phyloP scores from a whole-genome alignment of 2,888 invertebrate species.

The Poecilobothrus nobilitatus region DNA sequence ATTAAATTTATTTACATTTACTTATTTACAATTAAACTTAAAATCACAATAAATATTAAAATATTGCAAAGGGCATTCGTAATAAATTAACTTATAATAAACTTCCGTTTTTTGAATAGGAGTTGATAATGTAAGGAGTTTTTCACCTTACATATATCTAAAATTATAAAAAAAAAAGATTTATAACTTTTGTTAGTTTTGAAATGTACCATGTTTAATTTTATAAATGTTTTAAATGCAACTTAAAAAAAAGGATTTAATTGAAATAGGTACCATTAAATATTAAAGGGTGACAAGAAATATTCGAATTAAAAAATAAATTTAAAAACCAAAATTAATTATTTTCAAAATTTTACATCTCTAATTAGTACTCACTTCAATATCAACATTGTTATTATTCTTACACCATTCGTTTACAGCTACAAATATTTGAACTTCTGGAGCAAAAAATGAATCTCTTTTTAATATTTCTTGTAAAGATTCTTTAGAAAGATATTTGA shows the following conservation, averaged over 20 bases:
- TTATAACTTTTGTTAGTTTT: background rate
- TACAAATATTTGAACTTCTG: constrained; percentile 90
- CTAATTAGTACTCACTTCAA: constrained; percentile 28
- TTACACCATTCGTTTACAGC: constrained; percentile 82
- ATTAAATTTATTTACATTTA: background rate
- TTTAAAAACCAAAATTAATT: background rate
- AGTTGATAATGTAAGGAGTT: background rate
- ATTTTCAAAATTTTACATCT: background rate
- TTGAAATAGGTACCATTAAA: background rate
- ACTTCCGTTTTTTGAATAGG: background rate
- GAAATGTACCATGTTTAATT: no score
- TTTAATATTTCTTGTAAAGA: constrained; percentile 75
- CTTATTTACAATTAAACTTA: background rate
- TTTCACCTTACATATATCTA: background rate
- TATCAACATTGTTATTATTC: constrained; percentile 56
- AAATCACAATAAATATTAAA: background rate
- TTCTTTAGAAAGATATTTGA: constrained; percentile 68
- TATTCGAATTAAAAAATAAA: background rate
- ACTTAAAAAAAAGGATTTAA: background rate
- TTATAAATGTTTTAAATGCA: no score
- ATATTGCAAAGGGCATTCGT: background rate
- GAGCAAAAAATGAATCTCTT: constrained; percentile 92
- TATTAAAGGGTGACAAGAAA: no score
- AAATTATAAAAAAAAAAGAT: constrained; percentile 7
- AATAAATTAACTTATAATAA: background rate